Evolutionary conservation across 2,113 vertebrate species (phyloP), one percentile per base, ranked within the genome.

Genomic region (Anhinga rufa): DNA sequence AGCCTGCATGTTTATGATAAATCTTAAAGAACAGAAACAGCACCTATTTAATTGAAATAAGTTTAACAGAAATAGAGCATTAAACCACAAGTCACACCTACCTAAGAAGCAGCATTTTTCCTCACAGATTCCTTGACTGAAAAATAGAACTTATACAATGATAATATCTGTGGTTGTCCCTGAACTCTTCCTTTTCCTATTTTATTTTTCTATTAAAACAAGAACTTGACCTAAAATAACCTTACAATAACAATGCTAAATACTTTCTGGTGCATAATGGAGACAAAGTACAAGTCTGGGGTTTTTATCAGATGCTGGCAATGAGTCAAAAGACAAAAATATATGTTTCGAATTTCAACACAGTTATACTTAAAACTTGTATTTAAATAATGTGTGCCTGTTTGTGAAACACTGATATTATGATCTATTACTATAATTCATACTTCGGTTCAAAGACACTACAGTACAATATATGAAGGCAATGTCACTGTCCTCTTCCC

Each of bases 151-250:
- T 91, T 92, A 86, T 29, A 94, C 82, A 84, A 89, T 89, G 91
- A 97, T 96, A 94, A 0, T 87, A 95, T 93, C 92, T 95, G 71
- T 68, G 61, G 74, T 80, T 97, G 91, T 92, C 86, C 94, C 92
- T 94, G 88, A 96, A 94, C 92, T 83, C 91, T 95, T 96, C 95
- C 96, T 95, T 93, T 96, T 94, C 86, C 93, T 93, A 95, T 88
- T 97, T 95, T 88, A 89, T 95, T 96, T 92, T 92, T 95, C 93
- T 92, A 82, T 82, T 95, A 94, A 91, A 96, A 97, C 70, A 96
- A 95, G 95, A 92, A 80, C 55, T 76, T 97, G 97, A 96, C 97
- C 97, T 86, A 95, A 96, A 90, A 97, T 97, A 97, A 97, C 97
- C 97, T 95, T 91, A 49, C 52, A 91, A 88, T 89, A 96, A 97